phyloP scores from a whole-genome alignment of 1,140 invertebrate genomes.

The Camponotus pennsylvanicus region DNA sequence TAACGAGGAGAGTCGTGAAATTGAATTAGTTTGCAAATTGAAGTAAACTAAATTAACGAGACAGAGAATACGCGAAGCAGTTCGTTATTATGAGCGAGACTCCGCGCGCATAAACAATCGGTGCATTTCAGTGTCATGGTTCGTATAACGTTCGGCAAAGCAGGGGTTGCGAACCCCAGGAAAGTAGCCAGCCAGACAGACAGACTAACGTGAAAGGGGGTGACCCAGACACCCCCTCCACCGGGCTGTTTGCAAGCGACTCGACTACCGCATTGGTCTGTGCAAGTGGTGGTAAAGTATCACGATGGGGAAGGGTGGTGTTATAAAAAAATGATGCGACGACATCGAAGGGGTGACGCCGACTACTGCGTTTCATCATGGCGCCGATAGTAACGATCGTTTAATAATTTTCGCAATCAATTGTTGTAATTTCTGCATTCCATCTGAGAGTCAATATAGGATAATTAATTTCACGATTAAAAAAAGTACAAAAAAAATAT shows the following conservation, averaged over 20 bases:
- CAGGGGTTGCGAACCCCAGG: constrained; percentile 81
- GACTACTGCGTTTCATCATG: constrained; percentile 18
- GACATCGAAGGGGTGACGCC: constrained; percentile 43
- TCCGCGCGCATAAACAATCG: constrained; percentile 68
- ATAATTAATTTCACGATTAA: not conserved
- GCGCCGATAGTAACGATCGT: constrained; percentile 20
- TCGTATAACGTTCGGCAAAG: constrained; percentile 49
- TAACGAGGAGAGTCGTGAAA: not conserved
- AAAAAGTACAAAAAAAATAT: constrained; percentile 24
- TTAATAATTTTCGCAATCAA: constrained; percentile 24
- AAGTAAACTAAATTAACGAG: constrained; percentile 22
- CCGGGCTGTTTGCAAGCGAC: constrained; percentile 73
- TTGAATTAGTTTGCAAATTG: constrained; percentile 23
- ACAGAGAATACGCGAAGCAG: constrained; percentile 32
- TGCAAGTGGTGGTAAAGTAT: constrained; percentile 59
- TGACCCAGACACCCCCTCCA: constrained; percentile 85
- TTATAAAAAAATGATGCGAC: constrained; percentile 68
- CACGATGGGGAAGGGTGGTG: constrained; percentile 21
- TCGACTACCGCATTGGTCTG: constrained; percentile 72
- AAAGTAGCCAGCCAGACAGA: constrained; percentile 78
- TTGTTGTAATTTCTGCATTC: not conserved
- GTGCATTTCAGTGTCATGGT: constrained; percentile 70
- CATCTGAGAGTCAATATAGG: not conserved
- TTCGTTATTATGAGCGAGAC: constrained; percentile 35
- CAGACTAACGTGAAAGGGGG: constrained; percentile 82